Conservation (phyloP, 2,113 vertebrate genomes). For the Pyrgilauda ruficollis region DNA sequence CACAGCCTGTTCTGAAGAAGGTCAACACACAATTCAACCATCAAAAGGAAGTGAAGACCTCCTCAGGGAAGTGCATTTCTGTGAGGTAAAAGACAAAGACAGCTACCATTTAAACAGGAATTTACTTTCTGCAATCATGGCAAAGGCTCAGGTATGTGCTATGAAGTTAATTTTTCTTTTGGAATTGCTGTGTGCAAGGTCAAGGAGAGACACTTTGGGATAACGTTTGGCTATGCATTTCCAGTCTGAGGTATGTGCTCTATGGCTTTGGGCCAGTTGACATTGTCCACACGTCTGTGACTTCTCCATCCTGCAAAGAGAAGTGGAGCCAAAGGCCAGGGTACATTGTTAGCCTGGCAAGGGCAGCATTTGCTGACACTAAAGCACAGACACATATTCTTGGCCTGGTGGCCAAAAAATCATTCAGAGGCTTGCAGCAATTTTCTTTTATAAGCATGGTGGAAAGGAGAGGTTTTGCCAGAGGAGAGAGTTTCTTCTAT, state of each 20-base stretch:
- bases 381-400: background rate
- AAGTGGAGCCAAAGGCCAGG: background rate
- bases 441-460: background rate
- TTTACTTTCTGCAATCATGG: background rate
- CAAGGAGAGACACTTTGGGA: accelerated
- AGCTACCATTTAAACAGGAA: background rate
- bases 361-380: background rate
- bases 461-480: background rate
- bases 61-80: background rate
- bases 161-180: background rate
- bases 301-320: background rate
- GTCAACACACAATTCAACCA: background rate
- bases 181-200: background rate
- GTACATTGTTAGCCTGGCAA: background rate
- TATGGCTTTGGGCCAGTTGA: background rate
- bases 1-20: background rate
- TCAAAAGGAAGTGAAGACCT: background rate
- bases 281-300: background rate
- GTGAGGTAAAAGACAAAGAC: background rate
- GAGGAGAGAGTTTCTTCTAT: background rate
- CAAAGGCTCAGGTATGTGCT: background rate
- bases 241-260: accelerated
- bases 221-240: background rate
- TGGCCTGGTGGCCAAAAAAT: background rate
- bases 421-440: background rate